Evolutionary conservation across 2,113 vertebrate species (phyloP).

Genomic region (Aspiorhynchus laticeps): DNA sequence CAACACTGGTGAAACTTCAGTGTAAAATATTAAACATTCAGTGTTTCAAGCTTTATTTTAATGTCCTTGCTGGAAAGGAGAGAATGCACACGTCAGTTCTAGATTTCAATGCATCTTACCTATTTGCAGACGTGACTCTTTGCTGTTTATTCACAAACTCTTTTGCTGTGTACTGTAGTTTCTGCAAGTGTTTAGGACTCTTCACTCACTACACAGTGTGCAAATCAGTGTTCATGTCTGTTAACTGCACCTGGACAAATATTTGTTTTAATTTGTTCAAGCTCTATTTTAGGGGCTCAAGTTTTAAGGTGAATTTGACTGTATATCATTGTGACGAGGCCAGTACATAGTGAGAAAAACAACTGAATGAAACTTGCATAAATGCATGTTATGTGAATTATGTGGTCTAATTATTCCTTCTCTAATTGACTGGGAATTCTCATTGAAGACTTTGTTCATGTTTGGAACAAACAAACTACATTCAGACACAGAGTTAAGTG

Average conservation of each 20-base stretch:
- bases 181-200: neutral
- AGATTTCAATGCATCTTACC: neutral
- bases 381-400: conserved; percentile 3
- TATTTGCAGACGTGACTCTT: neutral
- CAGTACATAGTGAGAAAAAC: neutral
- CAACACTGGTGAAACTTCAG: neutral
- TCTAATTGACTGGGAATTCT: neutral
- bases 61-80: neutral
- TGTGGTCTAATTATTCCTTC: neutral
- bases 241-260: neutral
- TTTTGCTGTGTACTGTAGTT: neutral
- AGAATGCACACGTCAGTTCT: neutral
- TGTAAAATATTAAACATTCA: neutral
- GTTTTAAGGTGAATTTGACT: conserved; percentile 5
- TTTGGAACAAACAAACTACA: neutral
- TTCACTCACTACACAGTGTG: neutral
- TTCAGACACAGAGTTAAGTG: conserved; percentile 11
- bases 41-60: neutral
- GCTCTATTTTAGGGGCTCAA: neutral
- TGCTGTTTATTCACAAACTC: neutral
- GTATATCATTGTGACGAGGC: neutral
- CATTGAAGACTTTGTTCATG: neutral
- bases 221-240: neutral
- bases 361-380: neutral
- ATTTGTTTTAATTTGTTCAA: neutral